Conservation (phyloP, 1,140 invertebrate genomes). For the Platyura marginata region DNA sequence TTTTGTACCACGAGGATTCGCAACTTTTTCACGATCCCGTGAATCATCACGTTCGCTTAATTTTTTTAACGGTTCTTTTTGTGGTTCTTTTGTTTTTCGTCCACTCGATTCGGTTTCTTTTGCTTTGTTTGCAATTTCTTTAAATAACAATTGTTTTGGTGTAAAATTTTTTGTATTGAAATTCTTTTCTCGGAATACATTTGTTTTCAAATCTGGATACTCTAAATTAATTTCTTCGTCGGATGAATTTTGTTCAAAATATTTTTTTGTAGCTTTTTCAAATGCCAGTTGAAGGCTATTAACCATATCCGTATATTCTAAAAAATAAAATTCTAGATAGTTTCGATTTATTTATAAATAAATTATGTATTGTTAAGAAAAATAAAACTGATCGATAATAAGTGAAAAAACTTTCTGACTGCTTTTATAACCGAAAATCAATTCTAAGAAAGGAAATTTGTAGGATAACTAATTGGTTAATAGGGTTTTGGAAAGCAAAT, state of each 20-base stretch:
- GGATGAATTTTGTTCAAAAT: slow-evolving; percentile 58
- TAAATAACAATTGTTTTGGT: slow-evolving; percentile 10
- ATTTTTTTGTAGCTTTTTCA: slow-evolving; percentile 55
- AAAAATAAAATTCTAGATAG: no score
- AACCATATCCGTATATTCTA: slow-evolving; percentile 80
- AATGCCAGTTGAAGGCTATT: slow-evolving; percentile 62
- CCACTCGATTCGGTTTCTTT: background rate
- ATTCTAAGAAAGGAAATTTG: background rate
- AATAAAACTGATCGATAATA: no score
- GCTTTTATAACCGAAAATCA: no score
- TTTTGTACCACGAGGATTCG: slow-evolving; percentile 11
- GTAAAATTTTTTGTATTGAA: slow-evolving; percentile 8
- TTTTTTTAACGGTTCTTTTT: background rate
- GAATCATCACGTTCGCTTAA: slow-evolving; percentile 6
- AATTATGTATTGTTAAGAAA: background rate
- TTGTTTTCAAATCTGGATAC: slow-evolving; percentile 33
- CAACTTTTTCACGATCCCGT: slow-evolving; percentile 3
- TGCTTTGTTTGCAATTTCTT: slow-evolving; percentile 3
- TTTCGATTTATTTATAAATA: background rate
- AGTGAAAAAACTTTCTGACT: no score
- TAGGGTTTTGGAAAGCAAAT: no score
- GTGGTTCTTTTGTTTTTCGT: slow-evolving; percentile 4
- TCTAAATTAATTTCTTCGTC: slow-evolving; percentile 52
- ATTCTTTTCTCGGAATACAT: slow-evolving; percentile 22
- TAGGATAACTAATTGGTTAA: no score